Evolutionary conservation across 2,888 invertebrate species (phyloP), one percentile per base, ranked within the genome.

Genomic region (Tolmerus cingulatus): DNA sequence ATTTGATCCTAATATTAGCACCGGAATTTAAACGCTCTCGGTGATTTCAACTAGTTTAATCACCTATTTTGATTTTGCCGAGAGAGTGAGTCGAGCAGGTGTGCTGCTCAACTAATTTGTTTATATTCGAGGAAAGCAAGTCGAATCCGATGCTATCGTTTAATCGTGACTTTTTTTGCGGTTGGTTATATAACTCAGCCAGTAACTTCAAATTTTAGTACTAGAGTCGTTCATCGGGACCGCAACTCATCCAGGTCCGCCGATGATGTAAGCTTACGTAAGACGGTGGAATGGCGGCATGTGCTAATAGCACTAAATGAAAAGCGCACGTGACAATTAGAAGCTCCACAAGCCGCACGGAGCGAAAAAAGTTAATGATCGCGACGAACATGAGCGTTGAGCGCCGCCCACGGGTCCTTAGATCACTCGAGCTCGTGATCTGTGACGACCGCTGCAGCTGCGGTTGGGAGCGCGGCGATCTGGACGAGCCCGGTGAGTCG

Each of bases 251-350:
- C 66, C 66, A 66, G 66, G 66, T 66, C 66, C 2, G 4, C 66
- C 1, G 66, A 66, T 66, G 66, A 66, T 66, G 66, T 66, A 66
- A 66, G 66, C 23, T 66, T 66, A 66, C 66, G 66, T 66, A 66
- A 66, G 66, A 23, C 66, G 66, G 66, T 66, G 19, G 66, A 66
- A 66, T 9, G 66, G 66, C 66, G 66, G 66, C 23, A 66, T 66
- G 19, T 66, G 66, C 66, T 66, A 66, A 66, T 27, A 66, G 66
- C 66, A 66, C 76, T 76, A 76, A 76, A 76, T 76, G n/a, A 78
- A 78, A 78, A 23, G 43, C 23, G 43, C 78, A 78, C 78, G 78
- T 78, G 78, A 78, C 78, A 78, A 76, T 76, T 76, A 76, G 34
- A 76, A 76, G 76, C 76, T 76, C n/a, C 66, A 66, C 23, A 27